Evolutionary conservation across 2,888 invertebrate genomes (phyloP).

Genomic region (Hylaea fasciaria): DNA sequence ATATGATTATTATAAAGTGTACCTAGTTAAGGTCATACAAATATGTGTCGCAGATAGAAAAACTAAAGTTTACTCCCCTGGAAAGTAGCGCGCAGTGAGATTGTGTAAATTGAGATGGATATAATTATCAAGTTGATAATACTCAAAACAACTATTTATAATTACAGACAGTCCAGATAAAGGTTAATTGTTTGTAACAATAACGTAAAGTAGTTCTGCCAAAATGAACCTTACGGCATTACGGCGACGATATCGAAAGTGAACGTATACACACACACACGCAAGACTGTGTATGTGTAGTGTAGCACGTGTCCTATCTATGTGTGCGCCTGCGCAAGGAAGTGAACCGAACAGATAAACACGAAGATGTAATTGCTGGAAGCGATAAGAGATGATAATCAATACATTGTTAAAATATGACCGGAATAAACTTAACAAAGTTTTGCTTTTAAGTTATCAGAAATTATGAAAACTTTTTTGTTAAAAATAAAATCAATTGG

Average conservation of each 20-base stretch:
- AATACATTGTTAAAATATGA: slow-evolving; percentile 11
- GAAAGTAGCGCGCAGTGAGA: too few relatives aligned
- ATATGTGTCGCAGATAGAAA: too few relatives aligned
- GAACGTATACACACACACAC: slow-evolving; percentile 59
- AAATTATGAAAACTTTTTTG: not conserved
- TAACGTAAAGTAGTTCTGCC: slow-evolving; percentile 31
- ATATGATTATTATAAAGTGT: too few relatives aligned
- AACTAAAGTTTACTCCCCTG: too few relatives aligned
- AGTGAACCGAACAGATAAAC: slow-evolving; percentile 51
- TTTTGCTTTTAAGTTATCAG: not conserved
- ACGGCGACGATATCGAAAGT: slow-evolving; percentile 60
- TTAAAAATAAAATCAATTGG: too few relatives aligned
- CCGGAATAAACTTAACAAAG: not conserved
- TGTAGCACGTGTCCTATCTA: slow-evolving; percentile 39
- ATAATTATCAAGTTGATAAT: not conserved
- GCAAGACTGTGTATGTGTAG: slow-evolving; percentile 25
- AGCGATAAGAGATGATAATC: slow-evolving; percentile 38
- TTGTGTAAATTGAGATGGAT: too few relatives aligned
- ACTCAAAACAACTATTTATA: not conserved
- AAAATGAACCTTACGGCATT: slow-evolving; percentile 43
- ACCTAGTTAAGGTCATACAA: too few relatives aligned
- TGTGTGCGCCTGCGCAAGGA: slow-evolving; percentile 48
- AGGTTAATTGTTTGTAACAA: slow-evolving; percentile 40
- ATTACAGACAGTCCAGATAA: slow-evolving; percentile 12
- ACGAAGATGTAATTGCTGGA: slow-evolving; percentile 47